phyloP scores from a whole-genome alignment of 1,140 invertebrate species.

The Danaus melanippus region DNA sequence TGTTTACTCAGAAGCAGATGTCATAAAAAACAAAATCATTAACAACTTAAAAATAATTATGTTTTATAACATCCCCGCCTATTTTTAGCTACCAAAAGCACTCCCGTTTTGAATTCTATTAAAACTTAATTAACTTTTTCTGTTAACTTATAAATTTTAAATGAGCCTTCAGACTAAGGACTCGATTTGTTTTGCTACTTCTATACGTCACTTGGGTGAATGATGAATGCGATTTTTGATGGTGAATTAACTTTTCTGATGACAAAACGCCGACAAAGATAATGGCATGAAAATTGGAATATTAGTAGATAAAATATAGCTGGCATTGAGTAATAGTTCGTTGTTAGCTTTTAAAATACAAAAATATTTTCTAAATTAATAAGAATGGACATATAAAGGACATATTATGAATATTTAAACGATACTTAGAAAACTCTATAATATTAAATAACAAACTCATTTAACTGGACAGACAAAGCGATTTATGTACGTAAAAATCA shows the following conservation, averaged over 20 bases:
- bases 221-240: constrained; percentile 65
- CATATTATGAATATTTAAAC: no score
- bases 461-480: no score
- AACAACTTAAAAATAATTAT: constrained; percentile 61
- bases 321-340: constrained; percentile 15
- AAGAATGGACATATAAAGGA: no score
- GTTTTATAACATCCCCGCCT: constrained; percentile 67
- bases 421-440: no score
- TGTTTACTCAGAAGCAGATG: constrained; percentile 51
- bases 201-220: constrained; percentile 60
- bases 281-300: constrained; percentile 4
- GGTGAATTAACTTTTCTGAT: constrained; percentile 43
- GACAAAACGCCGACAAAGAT: constrained; percentile 47
- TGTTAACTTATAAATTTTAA: constrained; percentile 59
- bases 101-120: constrained; percentile 68
- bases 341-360: neutral
- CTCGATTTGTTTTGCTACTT: constrained; percentile 69
- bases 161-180: constrained; percentile 52
- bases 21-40: constrained; percentile 50
- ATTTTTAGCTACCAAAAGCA: constrained; percentile 70
- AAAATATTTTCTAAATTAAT: no score
- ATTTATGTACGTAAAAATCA: neutral
- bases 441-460: no score
- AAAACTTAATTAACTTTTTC: constrained; percentile 72
- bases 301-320: constrained; percentile 14